Percentiles rank a stretch among this genome's conserved stretches.
Evolutionary conservation across 2,888 invertebrate species (phyloP).

Genomic region (Hyalella azteca): DNA sequence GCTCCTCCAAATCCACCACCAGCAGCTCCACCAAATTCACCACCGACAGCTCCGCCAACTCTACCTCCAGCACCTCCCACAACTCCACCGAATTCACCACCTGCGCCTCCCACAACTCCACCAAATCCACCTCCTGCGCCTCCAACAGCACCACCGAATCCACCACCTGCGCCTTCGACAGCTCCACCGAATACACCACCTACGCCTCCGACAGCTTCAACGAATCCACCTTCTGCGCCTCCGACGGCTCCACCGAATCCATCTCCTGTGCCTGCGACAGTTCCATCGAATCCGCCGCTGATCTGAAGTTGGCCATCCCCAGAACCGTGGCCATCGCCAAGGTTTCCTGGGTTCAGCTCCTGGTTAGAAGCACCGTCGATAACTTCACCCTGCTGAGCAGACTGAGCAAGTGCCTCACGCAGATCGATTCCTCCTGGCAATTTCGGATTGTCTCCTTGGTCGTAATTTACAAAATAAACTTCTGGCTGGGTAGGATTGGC

Average conservation of each 20-base stretch:
- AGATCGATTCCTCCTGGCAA: conserved; percentile 49
- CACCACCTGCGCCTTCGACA: background rate
- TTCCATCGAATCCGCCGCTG: background rate
- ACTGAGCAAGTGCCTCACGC: conserved; percentile 43
- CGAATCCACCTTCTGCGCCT: background rate
- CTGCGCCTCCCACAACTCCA: background rate
- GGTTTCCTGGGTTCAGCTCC: background rate
- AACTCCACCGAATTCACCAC: background rate
- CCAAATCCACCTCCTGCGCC: background rate
- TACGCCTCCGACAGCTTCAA: background rate
- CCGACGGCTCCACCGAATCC: background rate
- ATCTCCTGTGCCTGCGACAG: background rate
- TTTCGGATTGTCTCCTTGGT: conserved; percentile 47
- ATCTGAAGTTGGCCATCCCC: background rate
- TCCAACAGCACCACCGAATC: background rate
- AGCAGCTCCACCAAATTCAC: background rate
- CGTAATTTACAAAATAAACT: conserved; percentile 42
- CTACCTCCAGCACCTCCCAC: background rate
- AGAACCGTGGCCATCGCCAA: background rate
- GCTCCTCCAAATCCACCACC: background rate
- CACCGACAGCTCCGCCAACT: background rate
- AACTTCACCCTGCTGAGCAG: conserved; percentile 38
- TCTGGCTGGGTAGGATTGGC: conserved; percentile 39
- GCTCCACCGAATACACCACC: background rate
- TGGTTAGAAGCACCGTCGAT: conserved; percentile 5